Percentiles rank a stretch among this genome's conserved stretches.
phyloP scores from a whole-genome alignment of 2,797 vertebrate species.

The Hafferia zeledoni region DNA sequence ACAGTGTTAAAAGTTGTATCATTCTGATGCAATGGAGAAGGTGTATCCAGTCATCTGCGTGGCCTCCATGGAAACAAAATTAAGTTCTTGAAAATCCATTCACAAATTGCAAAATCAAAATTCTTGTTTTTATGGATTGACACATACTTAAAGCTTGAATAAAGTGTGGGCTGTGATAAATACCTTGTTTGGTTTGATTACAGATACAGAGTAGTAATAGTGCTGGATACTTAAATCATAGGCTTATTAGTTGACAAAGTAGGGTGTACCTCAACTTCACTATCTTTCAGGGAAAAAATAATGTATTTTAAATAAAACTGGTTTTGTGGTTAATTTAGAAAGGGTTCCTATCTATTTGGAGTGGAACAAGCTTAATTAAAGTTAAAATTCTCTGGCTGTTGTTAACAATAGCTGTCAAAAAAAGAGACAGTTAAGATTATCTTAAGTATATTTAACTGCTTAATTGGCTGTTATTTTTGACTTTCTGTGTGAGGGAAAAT shows the following conservation, averaged over 20 bases:
- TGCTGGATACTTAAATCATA: neutral
- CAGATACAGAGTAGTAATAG: neutral
- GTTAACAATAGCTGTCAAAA: neutral
- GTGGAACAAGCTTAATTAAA: neutral
- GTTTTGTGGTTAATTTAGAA: neutral
- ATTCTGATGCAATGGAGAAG: neutral
- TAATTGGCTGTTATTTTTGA: conserved; percentile 28
- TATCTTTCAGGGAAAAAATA: neutral
- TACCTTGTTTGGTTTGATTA: neutral
- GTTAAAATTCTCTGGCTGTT: neutral
- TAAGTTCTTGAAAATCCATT: neutral
- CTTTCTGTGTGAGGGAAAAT: neutral
- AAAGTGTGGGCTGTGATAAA: neutral
- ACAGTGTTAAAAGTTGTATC: rapidly evolving
- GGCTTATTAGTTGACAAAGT: neutral
- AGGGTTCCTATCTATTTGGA: neutral
- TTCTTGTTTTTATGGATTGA: neutral
- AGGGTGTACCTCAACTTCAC: neutral
- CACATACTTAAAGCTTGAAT: neutral
- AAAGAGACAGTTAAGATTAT: neutral
- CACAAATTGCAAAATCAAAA: neutral
- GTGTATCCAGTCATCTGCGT: neutral
- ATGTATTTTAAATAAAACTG: neutral
- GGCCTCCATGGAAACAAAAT: neutral
- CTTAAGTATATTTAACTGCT: neutral